Base-by-base conservation (phyloP, 2,797 vertebrate species). In the Gouania willdenowi region DNA sequence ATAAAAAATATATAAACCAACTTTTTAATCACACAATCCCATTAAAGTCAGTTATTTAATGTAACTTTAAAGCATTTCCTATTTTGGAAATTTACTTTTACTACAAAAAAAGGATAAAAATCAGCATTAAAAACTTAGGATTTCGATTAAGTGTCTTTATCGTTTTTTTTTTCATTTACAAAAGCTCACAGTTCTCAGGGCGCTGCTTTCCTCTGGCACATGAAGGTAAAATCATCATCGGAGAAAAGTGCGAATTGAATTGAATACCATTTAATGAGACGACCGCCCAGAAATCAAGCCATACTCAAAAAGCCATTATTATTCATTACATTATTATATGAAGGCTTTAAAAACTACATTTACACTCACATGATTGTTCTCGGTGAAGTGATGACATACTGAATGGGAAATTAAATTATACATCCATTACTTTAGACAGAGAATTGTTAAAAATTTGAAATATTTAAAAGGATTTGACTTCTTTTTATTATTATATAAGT, bases 261-360 rank as follows among this genome's bases (percentile, higher is more conserved):
- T 64, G 44, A 36, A 76, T 60, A 45, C 58, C 24, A 40, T 33
- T 44, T 59, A 69, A 77, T 77, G 73, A 73, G 51, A 72, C 64
- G 56, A 67, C 56, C 49, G 48, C 43, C 38, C 49, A 36, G 66
- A 73, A 61, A 37, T 15, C 25, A n/a, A n/a, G 25, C 51, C 42
- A n/a, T 38, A 28, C 50, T 79, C 44, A 60, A 46, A 49, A 38
- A 39, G 29, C 26, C 43, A 45, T 71, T 70, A 58, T 70, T 70
- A 75, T 64, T 77, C 54, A 71, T 68, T 47, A 43, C 23, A 49
- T 56, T 47, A 28, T 28, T 32, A 41, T 26, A 28, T 46, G 44
- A 53, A 43, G 18, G 41, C 23, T 34, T 52, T 49, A 59, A 28
- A 36, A 43, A 32, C 43, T 3, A 35, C 23, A 59, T 50, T 16